Evolutionary conservation across 2,888 invertebrate genomes (phyloP), one percentile per base, ranked within the genome.

Genomic region (Meiosimyza platycephala): DNA sequence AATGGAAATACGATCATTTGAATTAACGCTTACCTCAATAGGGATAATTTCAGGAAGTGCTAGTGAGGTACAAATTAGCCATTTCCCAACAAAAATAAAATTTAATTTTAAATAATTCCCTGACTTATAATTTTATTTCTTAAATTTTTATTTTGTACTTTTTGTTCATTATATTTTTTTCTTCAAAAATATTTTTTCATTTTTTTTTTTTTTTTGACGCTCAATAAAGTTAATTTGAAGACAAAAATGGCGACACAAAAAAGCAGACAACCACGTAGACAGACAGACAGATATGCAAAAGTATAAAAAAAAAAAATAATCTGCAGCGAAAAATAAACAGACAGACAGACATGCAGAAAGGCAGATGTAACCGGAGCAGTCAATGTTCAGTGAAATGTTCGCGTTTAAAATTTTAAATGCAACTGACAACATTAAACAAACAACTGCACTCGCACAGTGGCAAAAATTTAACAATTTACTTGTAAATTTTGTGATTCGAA

Each of bases 131-230:
- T 3, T 28, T 28, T 28, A 28, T 28, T 28, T 28, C 59, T 70
- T 70, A 62, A 62, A 70, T 52, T 62, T 70, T 62, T 51, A 60
- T 51, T 70, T 51, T 52, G 28, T 16, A 6, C 11, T 22, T 55
- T 40, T 28, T 55, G 22, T 55, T 67, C 55, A 33, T 22, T 48
- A 63, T 63, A 18, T 28, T 28, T 28, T 28, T 28, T 28, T 28
- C 28, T 28, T 28, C 28, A 4, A 28, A 28, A 4, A 28, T 0
- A 48, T 48, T 50, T 63, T 63, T 63, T 22, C 5, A 9, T 40
- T 40, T 9, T 40, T 40, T 40, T 40, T 40, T 40, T 1, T 7
- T 40, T 40, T 40, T 40, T 0, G 40, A 40, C 40, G 40, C 40
- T 2, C 40, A 6, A 40, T 40, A 40, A 40, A 40, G 40, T 40